phyloP scores from a whole-genome alignment of 2,888 invertebrate genomes.

The Gastrophysa polygoni region DNA sequence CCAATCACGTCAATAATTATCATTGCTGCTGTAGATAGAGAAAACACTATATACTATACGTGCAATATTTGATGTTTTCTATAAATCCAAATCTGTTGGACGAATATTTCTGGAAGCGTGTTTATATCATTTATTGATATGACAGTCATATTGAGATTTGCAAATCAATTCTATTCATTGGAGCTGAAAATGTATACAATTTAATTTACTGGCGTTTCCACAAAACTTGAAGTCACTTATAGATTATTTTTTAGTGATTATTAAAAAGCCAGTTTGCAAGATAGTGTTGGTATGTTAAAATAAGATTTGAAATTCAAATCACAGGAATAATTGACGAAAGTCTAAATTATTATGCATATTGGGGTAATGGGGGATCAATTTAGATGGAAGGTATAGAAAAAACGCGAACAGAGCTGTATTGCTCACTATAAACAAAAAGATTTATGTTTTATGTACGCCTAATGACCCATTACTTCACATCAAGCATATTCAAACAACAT shows the following conservation, averaged over 20 bases:
- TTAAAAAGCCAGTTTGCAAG: not conserved
- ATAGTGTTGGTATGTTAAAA: not conserved
- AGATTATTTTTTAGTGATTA: not conserved
- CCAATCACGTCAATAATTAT: too few relatives aligned
- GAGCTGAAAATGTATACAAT: not conserved
- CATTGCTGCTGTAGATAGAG: too few relatives aligned
- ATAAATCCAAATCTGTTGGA: too few relatives aligned
- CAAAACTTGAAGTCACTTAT: not conserved
- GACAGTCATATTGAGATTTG: too few relatives aligned
- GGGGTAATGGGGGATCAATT: not conserved
- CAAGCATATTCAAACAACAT: slow-evolving; percentile 40
- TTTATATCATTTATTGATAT: too few relatives aligned
- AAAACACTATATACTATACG: too few relatives aligned
- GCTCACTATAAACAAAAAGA: slow-evolving; percentile 15
- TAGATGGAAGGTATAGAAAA: too few relatives aligned
- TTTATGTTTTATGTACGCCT: slow-evolving; percentile 34
- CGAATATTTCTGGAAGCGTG: too few relatives aligned
- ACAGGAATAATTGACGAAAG: not conserved
- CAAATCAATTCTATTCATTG: not conserved
- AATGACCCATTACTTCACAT: slow-evolving; percentile 35
- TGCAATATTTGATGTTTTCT: too few relatives aligned
- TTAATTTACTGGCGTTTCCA: not conserved
- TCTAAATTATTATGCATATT: not conserved
- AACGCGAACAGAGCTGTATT: not conserved
- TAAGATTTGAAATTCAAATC: not conserved